phyloP scores from a whole-genome alignment of 2,797 vertebrate species.

The Muscicapa comitata region DNA sequence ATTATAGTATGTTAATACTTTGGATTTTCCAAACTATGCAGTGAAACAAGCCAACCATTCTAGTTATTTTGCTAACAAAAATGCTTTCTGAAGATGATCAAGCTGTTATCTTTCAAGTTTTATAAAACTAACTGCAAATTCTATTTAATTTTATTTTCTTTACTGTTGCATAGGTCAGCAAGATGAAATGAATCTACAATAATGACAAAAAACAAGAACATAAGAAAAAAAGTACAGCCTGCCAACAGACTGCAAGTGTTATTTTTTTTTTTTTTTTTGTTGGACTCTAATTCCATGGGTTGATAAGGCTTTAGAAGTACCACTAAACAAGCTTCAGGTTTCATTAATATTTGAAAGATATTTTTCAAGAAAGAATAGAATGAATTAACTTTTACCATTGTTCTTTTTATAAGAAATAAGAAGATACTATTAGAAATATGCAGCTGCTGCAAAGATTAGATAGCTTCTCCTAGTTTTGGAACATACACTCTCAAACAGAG shows the following conservation, averaged over 20 bases:
- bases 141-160: background rate
- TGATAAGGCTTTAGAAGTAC: background rate
- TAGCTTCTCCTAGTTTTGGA: background rate
- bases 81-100: background rate
- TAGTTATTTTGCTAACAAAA: background rate
- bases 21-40: background rate
- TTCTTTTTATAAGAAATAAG: background rate
- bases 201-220: background rate
- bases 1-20: background rate
- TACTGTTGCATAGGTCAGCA: background rate
- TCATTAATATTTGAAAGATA: background rate
- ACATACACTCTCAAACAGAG: background rate
- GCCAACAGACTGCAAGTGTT: accelerated
- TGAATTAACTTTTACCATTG: background rate
- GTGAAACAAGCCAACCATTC: background rate
- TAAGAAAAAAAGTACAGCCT: accelerated
- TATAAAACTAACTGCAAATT: background rate
- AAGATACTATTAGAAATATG: background rate
- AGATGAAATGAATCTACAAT: background rate
- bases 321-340: background rate
- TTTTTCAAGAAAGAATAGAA: background rate
- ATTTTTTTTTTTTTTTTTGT: background rate
- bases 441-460: background rate
- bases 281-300: background rate
- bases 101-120: background rate